These are phyloP conservation scores for Epinephelus lanceolatus DNA, from an alignment of 2,113 vertebrate genomes.

Conservation along the genomic window DNA sequence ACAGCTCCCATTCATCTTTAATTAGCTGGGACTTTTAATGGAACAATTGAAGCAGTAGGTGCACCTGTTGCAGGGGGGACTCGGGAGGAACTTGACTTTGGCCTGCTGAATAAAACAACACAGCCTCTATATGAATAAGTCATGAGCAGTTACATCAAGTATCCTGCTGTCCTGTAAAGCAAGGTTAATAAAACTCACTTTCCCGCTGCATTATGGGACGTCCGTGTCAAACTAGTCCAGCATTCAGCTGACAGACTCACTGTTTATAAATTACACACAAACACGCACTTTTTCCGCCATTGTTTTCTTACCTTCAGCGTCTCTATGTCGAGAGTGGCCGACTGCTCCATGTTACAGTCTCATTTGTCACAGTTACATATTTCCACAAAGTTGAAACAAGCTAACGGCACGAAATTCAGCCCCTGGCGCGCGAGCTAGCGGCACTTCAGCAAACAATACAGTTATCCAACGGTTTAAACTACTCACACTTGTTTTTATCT, in stretches of 20 bases:
- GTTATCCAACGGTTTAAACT: neutral
- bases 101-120: slow-evolving; percentile 31
- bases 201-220: neutral
- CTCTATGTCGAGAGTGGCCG: slow-evolving; percentile 77
- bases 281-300: neutral
- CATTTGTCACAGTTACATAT: slow-evolving; percentile 68
- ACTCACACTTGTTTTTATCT: neutral
- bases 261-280: neutral
- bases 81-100: neutral
- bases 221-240: neutral
- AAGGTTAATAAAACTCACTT: neutral
- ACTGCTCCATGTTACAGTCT: slow-evolving; percentile 75
- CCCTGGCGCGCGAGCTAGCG: neutral
- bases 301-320: slow-evolving; percentile 75
- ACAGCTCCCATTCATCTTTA: slow-evolving; percentile 44
- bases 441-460: neutral
- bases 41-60: neutral
- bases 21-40: slow-evolving; percentile 29
- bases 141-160: neutral
- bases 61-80: slow-evolving; percentile 68
- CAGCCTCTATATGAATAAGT: neutral
- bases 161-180: neutral
- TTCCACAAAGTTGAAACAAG: slow-evolving; percentile 66
- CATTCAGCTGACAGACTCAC: neutral
- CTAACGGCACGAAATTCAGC: slow-evolving; percentile 1